Evolutionary conservation across 1,140 invertebrate species (phyloP).

Genomic region (Mya arenaria): DNA sequence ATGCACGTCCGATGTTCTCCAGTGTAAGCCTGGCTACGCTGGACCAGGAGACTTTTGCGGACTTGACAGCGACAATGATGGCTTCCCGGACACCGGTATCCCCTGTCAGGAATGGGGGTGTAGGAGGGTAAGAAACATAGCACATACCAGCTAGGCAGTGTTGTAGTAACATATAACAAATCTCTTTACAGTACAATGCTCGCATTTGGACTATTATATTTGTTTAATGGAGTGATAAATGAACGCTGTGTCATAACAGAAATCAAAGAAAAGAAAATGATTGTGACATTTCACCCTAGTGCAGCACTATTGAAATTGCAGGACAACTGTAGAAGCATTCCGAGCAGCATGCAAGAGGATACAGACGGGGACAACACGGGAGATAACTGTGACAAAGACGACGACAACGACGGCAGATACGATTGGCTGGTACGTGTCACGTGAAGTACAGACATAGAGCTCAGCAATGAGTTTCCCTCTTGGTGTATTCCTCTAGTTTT

Average conservation of each 20-base stretch:
- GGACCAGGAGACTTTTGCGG: constrained; percentile 60
- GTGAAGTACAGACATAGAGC: no score
- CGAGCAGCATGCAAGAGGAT: constrained; percentile 68
- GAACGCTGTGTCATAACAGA: no score
- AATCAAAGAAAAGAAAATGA: no score
- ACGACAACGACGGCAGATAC: constrained; percentile 68
- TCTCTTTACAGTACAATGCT: no score
- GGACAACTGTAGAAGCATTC: constrained; percentile 62
- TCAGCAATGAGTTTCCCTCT: no score
- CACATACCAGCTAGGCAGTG: no score
- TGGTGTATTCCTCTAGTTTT: no score
- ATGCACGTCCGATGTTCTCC: not conserved
- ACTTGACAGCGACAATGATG: constrained; percentile 60
- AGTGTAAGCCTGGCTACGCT: constrained; percentile 60
- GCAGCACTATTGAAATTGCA: no score
- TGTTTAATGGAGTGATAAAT: no score
- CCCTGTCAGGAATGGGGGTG: constrained; percentile 57
- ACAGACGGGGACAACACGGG: constrained; percentile 60
- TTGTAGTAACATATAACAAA: no score
- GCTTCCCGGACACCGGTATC: constrained; percentile 46
- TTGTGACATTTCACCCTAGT: no score
- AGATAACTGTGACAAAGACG: constrained; percentile 69
- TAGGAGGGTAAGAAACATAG: constrained; percentile 55
- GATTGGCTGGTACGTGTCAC: constrained; percentile 47
- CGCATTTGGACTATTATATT: no score